Conservation (phyloP, 2,113 vertebrate genomes). For the Nerophis lumbriciformis region DNA sequence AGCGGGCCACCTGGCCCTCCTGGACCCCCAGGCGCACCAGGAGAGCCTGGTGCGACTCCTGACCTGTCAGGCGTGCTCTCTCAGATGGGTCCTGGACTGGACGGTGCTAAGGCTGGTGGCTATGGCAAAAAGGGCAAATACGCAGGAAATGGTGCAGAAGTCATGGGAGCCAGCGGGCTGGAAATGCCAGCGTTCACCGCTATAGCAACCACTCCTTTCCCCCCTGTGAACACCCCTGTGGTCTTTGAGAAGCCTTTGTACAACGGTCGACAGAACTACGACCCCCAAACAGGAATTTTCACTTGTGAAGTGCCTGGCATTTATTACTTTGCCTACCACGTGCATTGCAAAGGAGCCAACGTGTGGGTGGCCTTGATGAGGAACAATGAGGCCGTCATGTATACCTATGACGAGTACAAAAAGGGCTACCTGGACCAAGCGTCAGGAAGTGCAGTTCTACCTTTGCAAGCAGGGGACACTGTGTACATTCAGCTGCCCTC, state of each 20-base stretch:
- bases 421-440: slow-evolving; percentile 97
- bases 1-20: slow-evolving; percentile 82
- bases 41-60: slow-evolving; percentile 70
- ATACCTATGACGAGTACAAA: slow-evolving; percentile 97
- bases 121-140: slow-evolving; percentile 83
- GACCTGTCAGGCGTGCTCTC: slow-evolving; percentile 86
- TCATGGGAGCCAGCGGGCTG: slow-evolving; percentile 68
- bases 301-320: slow-evolving; percentile 92
- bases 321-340: slow-evolving; percentile 96
- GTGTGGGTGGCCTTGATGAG: slow-evolving; percentile 95
- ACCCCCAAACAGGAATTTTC: slow-evolving; percentile 89
- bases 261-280: slow-evolving; percentile 95
- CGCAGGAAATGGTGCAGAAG: slow-evolving; percentile 57
- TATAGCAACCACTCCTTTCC: slow-evolving; percentile 84
- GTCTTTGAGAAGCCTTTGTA: slow-evolving; percentile 94
- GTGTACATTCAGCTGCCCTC: slow-evolving; percentile 94
- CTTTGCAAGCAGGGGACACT: slow-evolving; percentile 83
- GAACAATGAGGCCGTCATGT: slow-evolving; percentile 96
- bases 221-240: slow-evolving; percentile 84
- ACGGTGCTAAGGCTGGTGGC: slow-evolving; percentile 73
- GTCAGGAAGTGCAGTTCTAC: slow-evolving; percentile 91
- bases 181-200: slow-evolving; percentile 97
- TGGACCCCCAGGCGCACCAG: slow-evolving; percentile 85
- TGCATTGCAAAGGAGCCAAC: slow-evolving; percentile 94
- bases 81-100: slow-evolving; percentile 83